Conservation (phyloP, 2,113 vertebrate genomes). For the Callionymus lyra region DNA sequence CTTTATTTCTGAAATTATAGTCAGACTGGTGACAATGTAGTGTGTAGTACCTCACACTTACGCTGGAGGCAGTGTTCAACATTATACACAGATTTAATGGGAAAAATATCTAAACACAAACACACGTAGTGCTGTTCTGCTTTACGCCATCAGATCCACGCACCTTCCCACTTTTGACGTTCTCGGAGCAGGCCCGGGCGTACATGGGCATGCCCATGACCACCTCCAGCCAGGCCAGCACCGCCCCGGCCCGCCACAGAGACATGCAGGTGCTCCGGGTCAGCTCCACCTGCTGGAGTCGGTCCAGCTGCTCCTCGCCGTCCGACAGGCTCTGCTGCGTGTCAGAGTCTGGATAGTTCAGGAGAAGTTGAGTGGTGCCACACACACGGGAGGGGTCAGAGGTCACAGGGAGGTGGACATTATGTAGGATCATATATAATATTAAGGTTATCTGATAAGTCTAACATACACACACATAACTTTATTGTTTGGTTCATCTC, state of each 20-base stretch:
- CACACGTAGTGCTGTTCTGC: too few relatives aligned
- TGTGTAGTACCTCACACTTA: too few relatives aligned
- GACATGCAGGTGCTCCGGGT: slow-evolving; percentile 76
- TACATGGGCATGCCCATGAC: slow-evolving; percentile 88
- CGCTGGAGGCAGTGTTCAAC: too few relatives aligned
- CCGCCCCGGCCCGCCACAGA: slow-evolving; percentile 74
- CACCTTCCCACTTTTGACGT: slow-evolving; percentile 84
- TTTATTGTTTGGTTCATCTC: too few relatives aligned
- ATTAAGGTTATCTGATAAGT: too few relatives aligned
- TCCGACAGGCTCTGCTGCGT: slow-evolving; percentile 73
- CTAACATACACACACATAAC: too few relatives aligned
- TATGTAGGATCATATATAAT: too few relatives aligned
- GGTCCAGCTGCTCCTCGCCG: slow-evolving; percentile 76
- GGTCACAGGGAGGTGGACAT: slow-evolving; percentile 43
- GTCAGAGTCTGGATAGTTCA: slow-evolving; percentile 72
- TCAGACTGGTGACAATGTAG: too few relatives aligned
- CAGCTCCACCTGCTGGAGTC: slow-evolving; percentile 76
- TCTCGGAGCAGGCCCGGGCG: slow-evolving; percentile 70
- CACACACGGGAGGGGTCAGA: slow-evolving; percentile 36
- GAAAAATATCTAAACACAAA: too few relatives aligned
- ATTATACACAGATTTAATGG: too few relatives aligned
- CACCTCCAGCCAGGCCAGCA: slow-evolving; percentile 83
- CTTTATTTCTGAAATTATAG: too few relatives aligned
- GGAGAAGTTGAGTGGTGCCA: slow-evolving; percentile 38
- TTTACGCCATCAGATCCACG: slow-evolving; percentile 1